Evolutionary conservation across 2,888 invertebrate genomes (phyloP).

Genomic region (Nematopogon swammerdamellus): DNA sequence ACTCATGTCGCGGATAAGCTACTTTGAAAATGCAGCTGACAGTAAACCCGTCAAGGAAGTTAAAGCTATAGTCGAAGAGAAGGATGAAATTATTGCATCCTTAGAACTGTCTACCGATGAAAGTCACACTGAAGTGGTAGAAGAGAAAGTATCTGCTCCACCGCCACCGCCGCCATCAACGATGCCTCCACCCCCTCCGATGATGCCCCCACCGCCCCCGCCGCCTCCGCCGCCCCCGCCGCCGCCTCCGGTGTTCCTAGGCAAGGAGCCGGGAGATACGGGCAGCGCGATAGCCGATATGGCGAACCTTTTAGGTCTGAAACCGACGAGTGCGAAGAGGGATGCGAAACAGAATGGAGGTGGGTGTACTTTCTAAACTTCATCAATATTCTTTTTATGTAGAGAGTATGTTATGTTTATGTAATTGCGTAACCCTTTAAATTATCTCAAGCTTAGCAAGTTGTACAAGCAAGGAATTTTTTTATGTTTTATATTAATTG

Average conservation of each 20-base stretch:
- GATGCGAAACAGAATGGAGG: conserved; percentile 49
- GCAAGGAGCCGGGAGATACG: conserved; percentile 24
- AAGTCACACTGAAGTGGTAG: too few relatives aligned
- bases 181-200: conserved; percentile 14
- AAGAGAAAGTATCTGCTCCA: too few relatives aligned
- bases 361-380: conserved; percentile 12
- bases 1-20: conserved; percentile 39
- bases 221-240: conserved; percentile 44
- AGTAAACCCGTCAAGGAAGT: conserved; percentile 10
- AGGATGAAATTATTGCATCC: conserved; percentile 8
- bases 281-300: conserved; percentile 40
- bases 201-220: conserved; percentile 31
- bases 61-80: conserved; percentile 13
- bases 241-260: conserved; percentile 27
- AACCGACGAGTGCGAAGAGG: conserved; percentile 51
- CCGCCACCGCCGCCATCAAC: too few relatives aligned
- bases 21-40: conserved; percentile 34
- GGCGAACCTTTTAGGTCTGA: conserved; percentile 57
- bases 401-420: background rate
- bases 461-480: background rate
- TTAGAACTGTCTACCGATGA: too few relatives aligned
- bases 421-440: background rate
- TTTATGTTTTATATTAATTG: too few relatives aligned
- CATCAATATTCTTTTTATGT: background rate
- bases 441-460: background rate